Evolutionary conservation across 2,888 invertebrate species (phyloP), one percentile per base, ranked within the genome.

Genomic region (Ophraella communa): DNA sequence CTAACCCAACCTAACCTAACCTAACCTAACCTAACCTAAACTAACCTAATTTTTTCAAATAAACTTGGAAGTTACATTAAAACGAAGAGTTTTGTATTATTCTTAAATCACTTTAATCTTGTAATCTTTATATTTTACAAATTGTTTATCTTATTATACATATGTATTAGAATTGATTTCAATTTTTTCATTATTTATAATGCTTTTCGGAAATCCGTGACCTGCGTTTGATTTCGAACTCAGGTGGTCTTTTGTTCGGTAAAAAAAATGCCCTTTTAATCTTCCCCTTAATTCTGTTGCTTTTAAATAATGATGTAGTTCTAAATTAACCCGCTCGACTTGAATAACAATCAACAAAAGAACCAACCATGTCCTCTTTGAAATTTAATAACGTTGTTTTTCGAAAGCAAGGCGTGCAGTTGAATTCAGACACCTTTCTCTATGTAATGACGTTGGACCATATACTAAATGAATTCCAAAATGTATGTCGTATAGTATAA

Each of bases 391-490:
- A 66, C 62, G 56, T 66, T 66, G 65, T 62, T 64, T 66, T 62
- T 62, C 62, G 44, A 55, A 55, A 64, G 62, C 62, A 55, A 62
- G 62, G 64, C 62, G 57, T 63, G 58, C 39, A 60, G 59, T 57
- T 65, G 63, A 66, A 66, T 65, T 57, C 66, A 55, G 67, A 70
- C 65, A 68, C 66, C 68, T 68, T 68, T 70, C 59, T 47, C 60
- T 53, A 51, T 52, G 67, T 63, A 66, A 67, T 63, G 65, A 69
- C 56, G 55, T 54, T 55, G 35, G 30, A 58, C 45, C 65, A 63
- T 70, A 66, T 69, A 72, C 70, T 70, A 71, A 73, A 73, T 74
- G 71, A 73, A 73, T 69, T 73, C 68, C 66, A 65, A 68, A 71
- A 67, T 70, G 52, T 27, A 52, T 27, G 49, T 14, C 49, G 27